A percentile compares a stretch with the other conserved stretches of the same genome.
Evolutionary conservation across 2,113 vertebrate genomes (phyloP).

Genomic region (Ophiodon elongatus): DNA sequence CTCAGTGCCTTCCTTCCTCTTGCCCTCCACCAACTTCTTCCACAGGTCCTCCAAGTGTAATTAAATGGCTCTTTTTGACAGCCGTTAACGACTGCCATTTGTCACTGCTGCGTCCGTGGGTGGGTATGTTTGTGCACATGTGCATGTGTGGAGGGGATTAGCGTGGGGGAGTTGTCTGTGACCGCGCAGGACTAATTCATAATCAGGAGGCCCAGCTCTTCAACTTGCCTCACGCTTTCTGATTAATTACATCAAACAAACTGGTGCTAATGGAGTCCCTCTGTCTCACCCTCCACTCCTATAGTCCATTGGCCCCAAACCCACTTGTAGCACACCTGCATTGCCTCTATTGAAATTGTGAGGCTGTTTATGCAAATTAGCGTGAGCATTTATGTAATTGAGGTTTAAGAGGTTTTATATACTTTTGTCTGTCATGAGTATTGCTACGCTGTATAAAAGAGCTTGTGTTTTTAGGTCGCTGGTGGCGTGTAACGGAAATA

Average conservation of each 20-base stretch:
- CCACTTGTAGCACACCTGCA: constrained; percentile 44
- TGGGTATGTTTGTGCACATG: constrained; percentile 45
- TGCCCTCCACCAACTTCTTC: constrained; percentile 46
- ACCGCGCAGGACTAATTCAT: constrained; percentile 60
- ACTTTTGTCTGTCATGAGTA: constrained; percentile 10
- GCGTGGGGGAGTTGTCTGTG: not conserved
- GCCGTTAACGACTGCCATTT: constrained; percentile 77
- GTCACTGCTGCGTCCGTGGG: constrained; percentile 57
- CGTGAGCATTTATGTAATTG: constrained; percentile 26
- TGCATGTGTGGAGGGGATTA: not conserved
- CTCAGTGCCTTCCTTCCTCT: constrained; percentile 35
- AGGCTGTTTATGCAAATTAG: constrained; percentile 46
- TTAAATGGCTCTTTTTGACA: constrained; percentile 75
- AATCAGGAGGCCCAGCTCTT: constrained; percentile 59
- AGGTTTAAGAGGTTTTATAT: constrained; percentile 17
- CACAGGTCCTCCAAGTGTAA: constrained; percentile 71
- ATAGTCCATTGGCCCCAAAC: constrained; percentile 26
- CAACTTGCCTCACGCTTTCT: constrained; percentile 58
- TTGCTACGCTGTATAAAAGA: not conserved
- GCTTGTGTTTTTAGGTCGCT: constrained; percentile 23
- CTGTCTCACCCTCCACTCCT: constrained; percentile 23
- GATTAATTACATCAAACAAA: constrained; percentile 78
- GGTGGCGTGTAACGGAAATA: constrained; percentile 25
- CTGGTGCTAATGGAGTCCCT: constrained; percentile 48
- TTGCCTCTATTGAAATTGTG: constrained; percentile 14